Conservation (phyloP, 35 echinoderm and acorn worm species). For the Holothuria glaberrima region DNA sequence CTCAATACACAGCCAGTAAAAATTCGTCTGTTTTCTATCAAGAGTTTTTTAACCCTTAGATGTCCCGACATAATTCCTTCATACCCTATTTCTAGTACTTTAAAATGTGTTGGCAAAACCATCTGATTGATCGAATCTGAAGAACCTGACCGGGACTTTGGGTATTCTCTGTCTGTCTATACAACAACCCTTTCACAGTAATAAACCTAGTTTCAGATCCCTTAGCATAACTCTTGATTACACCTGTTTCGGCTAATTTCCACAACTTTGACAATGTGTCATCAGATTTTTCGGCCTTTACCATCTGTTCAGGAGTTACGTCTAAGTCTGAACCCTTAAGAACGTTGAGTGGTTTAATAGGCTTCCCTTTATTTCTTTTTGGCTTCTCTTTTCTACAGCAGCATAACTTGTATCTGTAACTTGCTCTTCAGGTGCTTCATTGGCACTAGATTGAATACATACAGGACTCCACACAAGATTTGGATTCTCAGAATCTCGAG, state of each 20-base stretch:
- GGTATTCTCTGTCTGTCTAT: conserved; percentile 62
- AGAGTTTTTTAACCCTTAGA: conserved; percentile 52
- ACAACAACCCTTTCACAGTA: conserved; percentile 33
- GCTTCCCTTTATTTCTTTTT: neutral
- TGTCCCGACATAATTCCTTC: conserved; percentile 61
- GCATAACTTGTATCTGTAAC: neutral
- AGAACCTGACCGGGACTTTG: neutral
- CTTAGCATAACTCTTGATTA: neutral
- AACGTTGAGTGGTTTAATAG: neutral
- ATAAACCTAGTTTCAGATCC: conserved; percentile 14
- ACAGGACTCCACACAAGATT: conserved; percentile 15
- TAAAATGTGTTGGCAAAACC: conserved; percentile 40
- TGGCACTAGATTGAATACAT: neutral
- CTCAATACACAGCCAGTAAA: conserved; percentile 63
- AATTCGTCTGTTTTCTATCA: conserved; percentile 26
- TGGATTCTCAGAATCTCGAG: conserved; percentile 3
- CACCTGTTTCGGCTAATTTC: neutral
- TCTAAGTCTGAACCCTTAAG: neutral
- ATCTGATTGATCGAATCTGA: conserved; percentile 18
- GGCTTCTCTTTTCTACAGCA: conserved; percentile 36
- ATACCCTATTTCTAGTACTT: conserved; percentile 61
- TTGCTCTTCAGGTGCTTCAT: neutral
- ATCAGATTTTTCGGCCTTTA: conserved; percentile 17
- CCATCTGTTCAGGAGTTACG: neutral
- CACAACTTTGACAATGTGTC: neutral